Conservation (phyloP, 2,797 vertebrate genomes). For the Sphenodon punctatus region DNA sequence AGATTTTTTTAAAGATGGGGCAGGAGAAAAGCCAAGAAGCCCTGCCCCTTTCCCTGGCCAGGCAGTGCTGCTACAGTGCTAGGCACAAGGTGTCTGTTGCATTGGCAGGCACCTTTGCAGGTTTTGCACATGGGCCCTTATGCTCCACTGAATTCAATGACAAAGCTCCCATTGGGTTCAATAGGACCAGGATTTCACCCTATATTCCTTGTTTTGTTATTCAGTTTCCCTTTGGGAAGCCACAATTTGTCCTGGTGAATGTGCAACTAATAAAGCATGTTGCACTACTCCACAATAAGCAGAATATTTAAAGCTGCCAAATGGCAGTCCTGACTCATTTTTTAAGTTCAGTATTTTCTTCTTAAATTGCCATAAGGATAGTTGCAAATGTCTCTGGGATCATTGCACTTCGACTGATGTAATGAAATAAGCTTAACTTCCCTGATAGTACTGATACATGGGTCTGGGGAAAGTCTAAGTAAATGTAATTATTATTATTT, state of each 20-base stretch:
- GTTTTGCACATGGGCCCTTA: no score
- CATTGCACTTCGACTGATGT: conserved; percentile 42
- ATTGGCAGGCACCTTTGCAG: no score
- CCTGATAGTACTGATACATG: conserved; percentile 47
- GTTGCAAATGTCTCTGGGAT: conserved; percentile 37
- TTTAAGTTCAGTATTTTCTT: conserved; percentile 26
- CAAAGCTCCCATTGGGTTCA: no score
- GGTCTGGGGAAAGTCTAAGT: conserved; percentile 18
- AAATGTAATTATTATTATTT: no score
- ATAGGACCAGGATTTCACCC: neutral
- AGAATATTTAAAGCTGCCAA: conserved; percentile 38
- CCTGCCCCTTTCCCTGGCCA: no score
- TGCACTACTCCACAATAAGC: neutral
- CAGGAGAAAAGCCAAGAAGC: no score
- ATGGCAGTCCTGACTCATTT: conserved; percentile 18
- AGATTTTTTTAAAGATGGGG: no score
- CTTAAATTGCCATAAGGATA: conserved; percentile 37
- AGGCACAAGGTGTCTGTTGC: no score
- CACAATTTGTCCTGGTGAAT: neutral
- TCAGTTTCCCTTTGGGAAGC: neutral
- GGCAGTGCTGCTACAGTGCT: no score
- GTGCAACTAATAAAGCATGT: conserved; percentile 21
- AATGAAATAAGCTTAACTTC: conserved; percentile 52
- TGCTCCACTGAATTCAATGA: no score
- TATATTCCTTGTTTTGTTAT: neutral